Conservation (phyloP, 2,113 vertebrate genomes). For the Labeo rohita region DNA sequence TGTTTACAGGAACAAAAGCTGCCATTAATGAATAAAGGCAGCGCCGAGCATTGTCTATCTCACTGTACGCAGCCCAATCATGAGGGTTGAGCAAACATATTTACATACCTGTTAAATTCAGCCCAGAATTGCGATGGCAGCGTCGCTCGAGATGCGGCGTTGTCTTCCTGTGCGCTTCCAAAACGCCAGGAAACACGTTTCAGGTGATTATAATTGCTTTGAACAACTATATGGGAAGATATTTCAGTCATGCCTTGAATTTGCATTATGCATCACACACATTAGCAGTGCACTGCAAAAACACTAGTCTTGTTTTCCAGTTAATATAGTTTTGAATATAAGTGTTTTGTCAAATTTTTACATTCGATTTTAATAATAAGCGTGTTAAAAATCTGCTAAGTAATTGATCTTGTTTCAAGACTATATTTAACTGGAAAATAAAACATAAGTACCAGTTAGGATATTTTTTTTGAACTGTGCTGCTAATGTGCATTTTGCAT, state of each 20-base stretch:
- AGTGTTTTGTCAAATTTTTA: not conserved
- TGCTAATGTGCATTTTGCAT: not conserved
- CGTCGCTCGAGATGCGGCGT: not conserved
- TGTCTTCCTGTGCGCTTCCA: not conserved
- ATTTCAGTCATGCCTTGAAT: not conserved
- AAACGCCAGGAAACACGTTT: not conserved
- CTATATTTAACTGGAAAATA: not conserved
- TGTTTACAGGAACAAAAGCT: constrained; percentile 64
- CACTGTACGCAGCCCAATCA: constrained; percentile 28
- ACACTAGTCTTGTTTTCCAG: not conserved
- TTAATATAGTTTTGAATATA: not conserved
- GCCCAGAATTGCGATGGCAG: not conserved
- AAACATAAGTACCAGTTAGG: not conserved
- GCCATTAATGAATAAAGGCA: constrained; percentile 59
- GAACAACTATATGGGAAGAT: not conserved
- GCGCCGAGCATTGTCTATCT: constrained; percentile 49
- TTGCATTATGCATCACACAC: not conserved
- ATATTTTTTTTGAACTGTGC: not conserved
- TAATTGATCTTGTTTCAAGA: not conserved
- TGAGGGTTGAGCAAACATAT: constrained; percentile 31
- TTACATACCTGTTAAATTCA: constrained; percentile 30
- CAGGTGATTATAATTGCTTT: not conserved
- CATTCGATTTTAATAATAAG: not conserved
- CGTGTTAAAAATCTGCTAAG: not conserved
- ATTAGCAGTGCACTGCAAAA: not conserved